These are phyloP conservation scores for Labrus mixtus DNA, from an alignment of 2,113 vertebrate species.

Conservation along the genomic window DNA sequence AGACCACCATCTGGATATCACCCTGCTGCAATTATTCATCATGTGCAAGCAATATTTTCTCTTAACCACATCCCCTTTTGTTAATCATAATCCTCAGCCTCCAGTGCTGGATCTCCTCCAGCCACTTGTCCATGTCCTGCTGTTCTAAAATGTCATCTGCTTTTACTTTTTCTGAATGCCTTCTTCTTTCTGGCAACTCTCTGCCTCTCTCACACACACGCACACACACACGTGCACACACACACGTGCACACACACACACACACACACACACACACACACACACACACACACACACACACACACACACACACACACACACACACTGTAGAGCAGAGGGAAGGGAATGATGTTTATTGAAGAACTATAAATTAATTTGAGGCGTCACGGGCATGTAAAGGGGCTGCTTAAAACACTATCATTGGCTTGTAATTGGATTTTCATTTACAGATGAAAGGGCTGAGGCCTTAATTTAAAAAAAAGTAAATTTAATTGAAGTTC, in stretches of 20 bases:
- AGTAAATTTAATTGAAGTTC: conserved; percentile 7
- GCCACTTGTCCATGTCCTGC: conserved; percentile 40
- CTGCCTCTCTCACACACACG: neutral
- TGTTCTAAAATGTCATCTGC: conserved; percentile 46
- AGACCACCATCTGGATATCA: conserved; percentile 45
- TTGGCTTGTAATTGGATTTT: neutral
- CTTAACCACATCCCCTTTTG: conserved; percentile 28
- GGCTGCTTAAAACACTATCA: neutral
- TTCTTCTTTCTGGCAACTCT: neutral
- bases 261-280: neutral
- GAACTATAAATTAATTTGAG: neutral
- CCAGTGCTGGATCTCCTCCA: conserved; percentile 53
- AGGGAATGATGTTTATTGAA: neutral
- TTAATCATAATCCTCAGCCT: conserved; percentile 52
- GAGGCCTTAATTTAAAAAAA: conserved; percentile 27
- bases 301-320: neutral
- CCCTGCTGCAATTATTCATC: conserved; percentile 48
- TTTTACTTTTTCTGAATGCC: conserved; percentile 8
- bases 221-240: too few relatives aligned
- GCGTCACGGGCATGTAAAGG: neutral
- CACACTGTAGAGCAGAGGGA: neutral
- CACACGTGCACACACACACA: too few relatives aligned
- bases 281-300: too few relatives aligned
- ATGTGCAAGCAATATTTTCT: conserved; percentile 33
- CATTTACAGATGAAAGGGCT: neutral